phyloP scores from a whole-genome alignment of 1,140 invertebrate genomes.

The Zaprionus taronus region DNA sequence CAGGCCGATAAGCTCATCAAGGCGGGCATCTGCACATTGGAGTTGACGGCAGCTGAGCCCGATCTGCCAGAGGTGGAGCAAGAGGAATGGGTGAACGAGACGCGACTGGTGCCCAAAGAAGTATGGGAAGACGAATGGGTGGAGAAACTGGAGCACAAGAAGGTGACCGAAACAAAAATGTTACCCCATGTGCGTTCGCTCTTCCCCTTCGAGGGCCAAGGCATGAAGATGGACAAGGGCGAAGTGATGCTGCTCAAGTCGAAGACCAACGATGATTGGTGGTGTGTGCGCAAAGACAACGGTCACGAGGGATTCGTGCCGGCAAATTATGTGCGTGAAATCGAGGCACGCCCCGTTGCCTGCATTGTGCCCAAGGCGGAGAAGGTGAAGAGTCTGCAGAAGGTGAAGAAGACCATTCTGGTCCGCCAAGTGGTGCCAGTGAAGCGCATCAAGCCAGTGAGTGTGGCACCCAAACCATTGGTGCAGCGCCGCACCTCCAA shows the following conservation, averaged over 20 bases:
- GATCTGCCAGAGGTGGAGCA: slow-evolving; percentile 88
- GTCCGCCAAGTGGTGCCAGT: slow-evolving; percentile 93
- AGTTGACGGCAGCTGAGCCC: slow-evolving; percentile 89
- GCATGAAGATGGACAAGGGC: slow-evolving; percentile 96
- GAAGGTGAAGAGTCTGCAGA: slow-evolving; percentile 92
- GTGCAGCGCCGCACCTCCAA: slow-evolving; percentile 84
- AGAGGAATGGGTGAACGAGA: slow-evolving; percentile 91
- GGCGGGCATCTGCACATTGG: slow-evolving; percentile 91
- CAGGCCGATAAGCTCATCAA: slow-evolving; percentile 93
- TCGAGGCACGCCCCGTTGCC: slow-evolving; percentile 93
- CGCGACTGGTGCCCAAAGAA: slow-evolving; percentile 93
- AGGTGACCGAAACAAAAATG: slow-evolving; percentile 93
- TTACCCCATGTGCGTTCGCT: slow-evolving; percentile 92
- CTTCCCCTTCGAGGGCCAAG: slow-evolving; percentile 96
- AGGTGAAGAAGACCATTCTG: slow-evolving; percentile 95
- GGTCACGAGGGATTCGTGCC: slow-evolving; percentile 98
- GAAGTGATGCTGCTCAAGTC: slow-evolving; percentile 96
- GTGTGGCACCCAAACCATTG: slow-evolving; percentile 84
- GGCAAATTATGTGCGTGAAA: slow-evolving; percentile 97
- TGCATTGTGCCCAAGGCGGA: slow-evolving; percentile 93
- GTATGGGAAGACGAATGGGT: slow-evolving; percentile 96
- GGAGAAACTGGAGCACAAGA: slow-evolving; percentile 92
- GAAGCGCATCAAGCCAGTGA: slow-evolving; percentile 86
- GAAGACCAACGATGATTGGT: slow-evolving; percentile 99
- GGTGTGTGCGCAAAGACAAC: slow-evolving; percentile 96